Evolutionary conservation across 2,888 invertebrate genomes (phyloP).

Genomic region (Polymixis flavicincta): DNA sequence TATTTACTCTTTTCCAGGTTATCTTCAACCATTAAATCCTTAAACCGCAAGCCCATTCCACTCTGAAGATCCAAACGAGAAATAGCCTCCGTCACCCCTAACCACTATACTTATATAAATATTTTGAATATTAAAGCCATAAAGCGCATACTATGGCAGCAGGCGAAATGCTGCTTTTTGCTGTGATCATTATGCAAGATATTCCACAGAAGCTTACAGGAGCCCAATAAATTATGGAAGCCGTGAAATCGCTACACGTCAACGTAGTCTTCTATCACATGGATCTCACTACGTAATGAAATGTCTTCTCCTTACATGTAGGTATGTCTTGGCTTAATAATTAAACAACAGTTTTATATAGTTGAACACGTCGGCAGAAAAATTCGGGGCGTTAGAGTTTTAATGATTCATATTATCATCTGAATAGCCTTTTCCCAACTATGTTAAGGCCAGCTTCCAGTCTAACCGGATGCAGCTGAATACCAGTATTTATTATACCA

Average conservation of each 20-base stretch:
- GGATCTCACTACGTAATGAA: background rate
- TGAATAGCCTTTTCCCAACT: background rate
- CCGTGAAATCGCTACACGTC: background rate
- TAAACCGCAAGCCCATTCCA: constrained; percentile 22
- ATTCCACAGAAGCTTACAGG: too few relatives aligned
- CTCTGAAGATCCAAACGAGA: constrained; percentile 23
- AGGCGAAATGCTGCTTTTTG: background rate
- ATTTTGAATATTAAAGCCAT: constrained; percentile 21
- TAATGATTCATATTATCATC: constrained; percentile 12
- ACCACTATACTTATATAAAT: too few relatives aligned
- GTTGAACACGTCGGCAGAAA: background rate
- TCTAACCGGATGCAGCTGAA: background rate
- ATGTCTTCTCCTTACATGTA: background rate
- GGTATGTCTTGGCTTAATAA: background rate
- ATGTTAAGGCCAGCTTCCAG: background rate
- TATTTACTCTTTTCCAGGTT: constrained; percentile 34
- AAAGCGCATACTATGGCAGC: background rate
- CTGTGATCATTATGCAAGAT: background rate
- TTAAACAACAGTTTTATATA: background rate
- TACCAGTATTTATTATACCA: background rate
- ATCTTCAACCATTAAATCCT: constrained; percentile 19
- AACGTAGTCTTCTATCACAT: background rate
- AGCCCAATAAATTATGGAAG: background rate
- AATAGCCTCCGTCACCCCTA: constrained; percentile 17
- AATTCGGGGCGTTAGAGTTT: background rate